These are phyloP conservation scores for Chloromyia formosa DNA, from an alignment of 2,888 invertebrate genomes.

Conservation along the genomic window DNA sequence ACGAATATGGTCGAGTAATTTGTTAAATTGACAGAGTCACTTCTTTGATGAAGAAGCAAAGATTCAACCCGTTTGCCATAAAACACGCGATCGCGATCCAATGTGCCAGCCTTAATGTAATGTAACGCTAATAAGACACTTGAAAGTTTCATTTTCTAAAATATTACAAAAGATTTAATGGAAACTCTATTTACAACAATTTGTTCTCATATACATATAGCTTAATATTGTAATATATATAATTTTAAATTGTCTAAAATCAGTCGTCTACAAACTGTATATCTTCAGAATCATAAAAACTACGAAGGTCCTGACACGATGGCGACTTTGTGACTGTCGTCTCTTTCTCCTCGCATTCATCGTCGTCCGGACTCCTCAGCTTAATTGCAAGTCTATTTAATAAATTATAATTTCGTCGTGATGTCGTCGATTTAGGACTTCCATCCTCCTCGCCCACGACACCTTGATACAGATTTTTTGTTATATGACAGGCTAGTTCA, in stretches of 20 bases:
- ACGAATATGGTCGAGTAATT: no score
- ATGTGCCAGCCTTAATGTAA: no score
- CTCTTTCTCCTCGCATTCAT: slow-evolving; percentile 70
- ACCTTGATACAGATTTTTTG: slow-evolving; percentile 23
- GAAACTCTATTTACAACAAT: slow-evolving; percentile 18
- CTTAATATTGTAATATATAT: slow-evolving; percentile 3
- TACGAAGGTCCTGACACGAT: slow-evolving; percentile 67
- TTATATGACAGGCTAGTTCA: background rate
- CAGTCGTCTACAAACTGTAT: slow-evolving; percentile 76
- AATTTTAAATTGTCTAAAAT: slow-evolving; percentile 7
- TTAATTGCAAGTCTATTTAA: slow-evolving; percentile 14
- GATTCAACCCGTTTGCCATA: no score
- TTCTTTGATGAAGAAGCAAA: no score
- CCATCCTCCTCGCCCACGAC: slow-evolving; percentile 14
- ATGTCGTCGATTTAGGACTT: background rate
- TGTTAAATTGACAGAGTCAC: no score
- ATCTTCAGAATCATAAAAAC: slow-evolving; percentile 70
- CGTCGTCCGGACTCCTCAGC: slow-evolving; percentile 54
- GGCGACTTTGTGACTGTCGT: slow-evolving; percentile 75
- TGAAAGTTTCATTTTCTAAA: background rate
- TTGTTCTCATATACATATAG: background rate
- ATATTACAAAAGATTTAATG: slow-evolving; percentile 21
- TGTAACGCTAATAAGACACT: no score
- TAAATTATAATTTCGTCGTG: background rate
- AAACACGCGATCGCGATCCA: no score